Evolutionary conservation across 2,113 vertebrate species (phyloP).

Genomic region (Phyllostomus hastatus): DNA sequence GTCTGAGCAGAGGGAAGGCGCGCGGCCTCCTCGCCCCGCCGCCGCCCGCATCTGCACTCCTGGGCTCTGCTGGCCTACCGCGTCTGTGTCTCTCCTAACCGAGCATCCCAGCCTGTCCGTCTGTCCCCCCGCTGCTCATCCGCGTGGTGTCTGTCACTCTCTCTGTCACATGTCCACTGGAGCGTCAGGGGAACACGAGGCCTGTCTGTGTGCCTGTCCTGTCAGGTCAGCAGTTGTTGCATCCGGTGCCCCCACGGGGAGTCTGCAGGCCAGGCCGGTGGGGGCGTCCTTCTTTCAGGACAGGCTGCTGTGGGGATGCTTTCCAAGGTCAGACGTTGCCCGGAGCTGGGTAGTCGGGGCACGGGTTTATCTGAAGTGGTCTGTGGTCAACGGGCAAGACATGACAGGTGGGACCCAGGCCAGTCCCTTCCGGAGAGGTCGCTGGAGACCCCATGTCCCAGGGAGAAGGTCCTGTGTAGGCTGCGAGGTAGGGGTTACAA

Average conservation of each 20-base stretch:
- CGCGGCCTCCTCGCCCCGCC: not conserved
- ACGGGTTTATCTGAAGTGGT: not conserved
- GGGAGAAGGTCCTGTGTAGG: not conserved
- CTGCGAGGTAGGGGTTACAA: not conserved
- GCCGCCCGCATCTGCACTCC: fast-evolving
- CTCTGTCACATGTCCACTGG: not conserved
- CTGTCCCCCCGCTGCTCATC: not conserved
- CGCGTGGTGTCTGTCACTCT: not conserved
- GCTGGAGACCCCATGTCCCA: not conserved
- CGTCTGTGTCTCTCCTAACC: not conserved
- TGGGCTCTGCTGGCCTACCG: not conserved
- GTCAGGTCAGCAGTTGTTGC: not conserved
- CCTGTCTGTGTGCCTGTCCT: not conserved
- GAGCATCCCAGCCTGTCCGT: not conserved
- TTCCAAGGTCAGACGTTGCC: not conserved
- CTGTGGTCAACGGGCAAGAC: not conserved
- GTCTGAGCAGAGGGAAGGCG: not conserved
- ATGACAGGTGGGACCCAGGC: not conserved
- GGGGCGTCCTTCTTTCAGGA: not conserved
- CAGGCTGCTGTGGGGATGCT: not conserved
- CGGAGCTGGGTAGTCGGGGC: not conserved
- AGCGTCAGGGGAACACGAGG: not conserved
- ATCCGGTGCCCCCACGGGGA: not conserved
- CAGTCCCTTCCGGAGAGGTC: not conserved
- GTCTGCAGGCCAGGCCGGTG: not conserved